A percentile compares a stretch with the other conserved stretches of the same genome.
Conservation (phyloP, 2,888 invertebrate genomes). For the Operophtera brumata region DNA sequence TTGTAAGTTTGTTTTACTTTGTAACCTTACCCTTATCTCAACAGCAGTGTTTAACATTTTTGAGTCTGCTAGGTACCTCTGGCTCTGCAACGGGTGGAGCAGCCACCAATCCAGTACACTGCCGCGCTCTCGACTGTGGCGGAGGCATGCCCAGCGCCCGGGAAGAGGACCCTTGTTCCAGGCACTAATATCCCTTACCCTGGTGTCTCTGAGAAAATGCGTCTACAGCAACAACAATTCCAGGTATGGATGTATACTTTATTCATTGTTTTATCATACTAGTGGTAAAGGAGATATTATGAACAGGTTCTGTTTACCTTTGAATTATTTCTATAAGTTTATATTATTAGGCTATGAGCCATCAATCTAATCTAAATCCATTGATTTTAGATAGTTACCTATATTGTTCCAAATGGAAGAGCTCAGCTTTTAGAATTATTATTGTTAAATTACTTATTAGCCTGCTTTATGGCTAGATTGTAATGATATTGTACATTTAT, state of each 20-base stretch:
- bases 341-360: too few relatives aligned
- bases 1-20: slow-evolving; percentile 55
- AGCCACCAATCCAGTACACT: slow-evolving; percentile 63
- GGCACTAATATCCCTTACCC: slow-evolving; percentile 70
- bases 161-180: slow-evolving; percentile 57
- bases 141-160: slow-evolving; percentile 59
- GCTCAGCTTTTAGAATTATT: too few relatives aligned
- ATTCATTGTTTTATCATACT: neutral
- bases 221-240: slow-evolving; percentile 61
- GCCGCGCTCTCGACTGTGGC: slow-evolving; percentile 67
- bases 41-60: slow-evolving; percentile 22
- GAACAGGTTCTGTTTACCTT: too few relatives aligned
- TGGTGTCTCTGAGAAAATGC: slow-evolving; percentile 58
- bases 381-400: too few relatives aligned
- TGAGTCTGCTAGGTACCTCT: slow-evolving; percentile 58
- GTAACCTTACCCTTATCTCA: slow-evolving; percentile 12
- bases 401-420: too few relatives aligned
- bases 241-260: slow-evolving; percentile 51
- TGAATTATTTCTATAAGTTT: too few relatives aligned
- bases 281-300: too few relatives aligned
- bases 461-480: too few relatives aligned
- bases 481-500: too few relatives aligned
- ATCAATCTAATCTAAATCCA: too few relatives aligned
- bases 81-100: slow-evolving; percentile 71
- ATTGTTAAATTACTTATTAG: too few relatives aligned